Percentiles rank a stretch among this genome's conserved stretches.
phyloP scores from a whole-genome alignment of 2,888 invertebrate genomes.

The Nomada fabriciana region DNA sequence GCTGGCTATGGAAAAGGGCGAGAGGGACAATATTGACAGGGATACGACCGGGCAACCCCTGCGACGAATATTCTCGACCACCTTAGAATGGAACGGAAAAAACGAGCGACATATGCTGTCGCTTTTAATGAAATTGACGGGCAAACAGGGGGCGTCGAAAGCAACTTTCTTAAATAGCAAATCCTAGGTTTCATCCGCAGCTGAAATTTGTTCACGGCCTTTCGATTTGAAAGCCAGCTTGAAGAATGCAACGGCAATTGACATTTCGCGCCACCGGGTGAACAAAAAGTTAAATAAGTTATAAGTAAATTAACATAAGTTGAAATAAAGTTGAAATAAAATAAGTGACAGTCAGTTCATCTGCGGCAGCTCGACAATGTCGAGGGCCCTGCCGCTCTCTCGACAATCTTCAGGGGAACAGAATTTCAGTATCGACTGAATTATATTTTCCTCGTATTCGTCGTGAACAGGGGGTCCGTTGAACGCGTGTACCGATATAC shows the following conservation, averaged over 20 bases:
- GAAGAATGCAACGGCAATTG: too few species aligned
- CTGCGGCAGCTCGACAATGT: not conserved
- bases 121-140: conserved; percentile 54
- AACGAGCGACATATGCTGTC: conserved; percentile 48
- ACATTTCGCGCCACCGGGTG: too few species aligned
- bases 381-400: not conserved
- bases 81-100: conserved; percentile 45
- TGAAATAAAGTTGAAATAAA: not conserved
- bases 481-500: not conserved
- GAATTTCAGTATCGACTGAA: conserved; percentile 27
- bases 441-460: conserved; percentile 40
- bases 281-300: not conserved
- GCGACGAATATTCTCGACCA: conserved; percentile 15
- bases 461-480: conserved; percentile 10
- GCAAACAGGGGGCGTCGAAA: conserved; percentile 29
- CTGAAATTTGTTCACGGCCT: not conserved
- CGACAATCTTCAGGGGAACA: conserved; percentile 1
- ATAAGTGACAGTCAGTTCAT: not conserved
- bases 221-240: too few species aligned
- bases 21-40: conserved; percentile 69
- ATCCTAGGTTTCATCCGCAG: too few species aligned
- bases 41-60: conserved; percentile 54
- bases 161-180: not conserved
- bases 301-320: not conserved
- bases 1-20: conserved; percentile 40